Percentiles rank a stretch among this genome's conserved stretches.
These are phyloP conservation scores for Dascyllus trimaculatus DNA, from an alignment of 2,113 vertebrate species.

Conservation along the genomic window DNA sequence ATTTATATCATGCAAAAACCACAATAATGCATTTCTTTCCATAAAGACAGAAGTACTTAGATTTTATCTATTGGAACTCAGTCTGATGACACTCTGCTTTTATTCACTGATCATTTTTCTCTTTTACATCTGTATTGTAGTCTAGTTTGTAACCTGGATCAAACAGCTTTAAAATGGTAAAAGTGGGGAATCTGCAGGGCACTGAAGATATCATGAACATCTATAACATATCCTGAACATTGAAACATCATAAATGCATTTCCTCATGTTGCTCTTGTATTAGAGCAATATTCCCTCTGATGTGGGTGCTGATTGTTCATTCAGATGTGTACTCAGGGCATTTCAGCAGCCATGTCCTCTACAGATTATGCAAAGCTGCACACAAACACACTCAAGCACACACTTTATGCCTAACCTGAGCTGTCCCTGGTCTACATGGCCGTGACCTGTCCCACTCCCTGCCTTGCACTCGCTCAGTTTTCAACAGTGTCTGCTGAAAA, in stretches of 20 bases:
- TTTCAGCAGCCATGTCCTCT: conserved; percentile 50
- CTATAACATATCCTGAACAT: conserved; percentile 37
- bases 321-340: conserved; percentile 43
- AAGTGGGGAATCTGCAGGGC: conserved; percentile 54
- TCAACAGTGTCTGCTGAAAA: conserved; percentile 79
- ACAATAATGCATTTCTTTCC: conserved; percentile 19
- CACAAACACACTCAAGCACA: conserved; percentile 37
- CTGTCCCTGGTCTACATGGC: conserved; percentile 70
- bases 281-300: conserved; percentile 26
- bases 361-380: conserved; percentile 14
- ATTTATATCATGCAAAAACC: conserved; percentile 14
- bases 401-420: conserved; percentile 65
- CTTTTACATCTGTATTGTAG: conserved; percentile 14
- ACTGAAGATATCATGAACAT: conserved; percentile 65
- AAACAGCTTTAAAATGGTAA: conserved; percentile 11
- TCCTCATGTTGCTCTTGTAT: conserved; percentile 61
- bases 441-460: conserved; percentile 62
- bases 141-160: conserved; percentile 11
- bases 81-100: conserved; percentile 8
- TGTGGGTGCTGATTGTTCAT: conserved; percentile 44
- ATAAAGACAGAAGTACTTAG: conserved; percentile 1
- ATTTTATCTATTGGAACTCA: conserved; percentile 22
- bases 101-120: conserved; percentile 30
- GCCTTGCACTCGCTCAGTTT: conserved; percentile 66
- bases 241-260: conserved; percentile 38